Conservation (phyloP, 2,888 invertebrate species). For the Gisinianus flammeolus region DNA sequence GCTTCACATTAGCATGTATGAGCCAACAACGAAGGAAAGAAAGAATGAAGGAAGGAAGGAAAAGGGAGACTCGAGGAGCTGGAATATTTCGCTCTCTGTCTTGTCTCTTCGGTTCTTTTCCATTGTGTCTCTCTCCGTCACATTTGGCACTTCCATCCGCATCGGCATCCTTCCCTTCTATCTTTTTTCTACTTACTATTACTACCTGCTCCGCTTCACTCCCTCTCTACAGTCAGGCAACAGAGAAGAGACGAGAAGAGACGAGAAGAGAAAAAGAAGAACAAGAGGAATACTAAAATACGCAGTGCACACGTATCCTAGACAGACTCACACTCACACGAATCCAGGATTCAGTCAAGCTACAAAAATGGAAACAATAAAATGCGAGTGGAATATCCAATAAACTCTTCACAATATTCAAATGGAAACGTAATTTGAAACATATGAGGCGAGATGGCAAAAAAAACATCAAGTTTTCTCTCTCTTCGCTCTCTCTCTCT, state of each 20-base stretch:
- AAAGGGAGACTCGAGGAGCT: not conserved
- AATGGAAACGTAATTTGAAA: conserved; percentile 39
- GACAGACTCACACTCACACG: not conserved
- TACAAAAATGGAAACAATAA: conserved; percentile 38
- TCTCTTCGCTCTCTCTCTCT: no score
- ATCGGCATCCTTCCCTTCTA: no score
- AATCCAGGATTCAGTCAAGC: not conserved
- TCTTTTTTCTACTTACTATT: conserved; percentile 11
- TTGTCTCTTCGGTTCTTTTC: not conserved
- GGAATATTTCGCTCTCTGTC: not conserved
- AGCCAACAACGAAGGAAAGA: not conserved
- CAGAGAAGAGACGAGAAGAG: not conserved
- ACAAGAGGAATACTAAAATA: conserved; percentile 7
- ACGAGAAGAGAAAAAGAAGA: not conserved
- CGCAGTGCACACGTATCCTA: not conserved
- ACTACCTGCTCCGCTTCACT: not conserved
- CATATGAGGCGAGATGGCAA: conserved; percentile 22
- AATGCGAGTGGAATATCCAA: conserved; percentile 35
- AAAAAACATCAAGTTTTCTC: no score
- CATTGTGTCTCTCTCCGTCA: conserved; percentile 6
- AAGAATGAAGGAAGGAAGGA: not conserved
- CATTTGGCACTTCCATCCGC: conserved; percentile 9
- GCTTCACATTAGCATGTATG: not conserved
- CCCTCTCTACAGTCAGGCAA: not conserved
- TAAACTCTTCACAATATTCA: conserved; percentile 40